These are phyloP conservation scores for Plebejus argus DNA, from an alignment of 2,888 invertebrate genomes.

Conservation along the genomic window DNA sequence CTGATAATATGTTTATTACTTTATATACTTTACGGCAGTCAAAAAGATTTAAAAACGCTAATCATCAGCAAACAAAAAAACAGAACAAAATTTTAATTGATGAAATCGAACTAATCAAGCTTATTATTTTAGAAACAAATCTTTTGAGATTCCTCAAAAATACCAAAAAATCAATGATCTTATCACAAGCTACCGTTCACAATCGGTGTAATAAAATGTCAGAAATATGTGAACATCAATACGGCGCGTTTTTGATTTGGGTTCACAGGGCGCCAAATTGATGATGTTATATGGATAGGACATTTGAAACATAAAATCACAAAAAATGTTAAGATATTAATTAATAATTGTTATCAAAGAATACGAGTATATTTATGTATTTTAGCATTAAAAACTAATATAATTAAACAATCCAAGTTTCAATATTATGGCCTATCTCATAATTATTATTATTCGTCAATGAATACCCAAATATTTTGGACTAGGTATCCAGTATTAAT, in stretches of 20 bases:
- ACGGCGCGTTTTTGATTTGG: constrained; percentile 47
- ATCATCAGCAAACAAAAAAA: background rate
- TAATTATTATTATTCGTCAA: no score
- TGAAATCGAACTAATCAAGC: background rate
- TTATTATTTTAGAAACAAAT: constrained; percentile 24
- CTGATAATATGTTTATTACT: background rate
- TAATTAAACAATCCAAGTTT: no score
- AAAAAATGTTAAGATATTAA: no score
- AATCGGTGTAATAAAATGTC: constrained; percentile 51
- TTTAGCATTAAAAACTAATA: no score
- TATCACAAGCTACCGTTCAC: constrained; percentile 53
- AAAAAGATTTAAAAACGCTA: background rate
- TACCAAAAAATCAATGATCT: constrained; percentile 32
- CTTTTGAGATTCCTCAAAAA: constrained; percentile 33
- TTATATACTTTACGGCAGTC: background rate
- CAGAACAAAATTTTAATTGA: background rate
- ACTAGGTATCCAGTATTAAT: no score
- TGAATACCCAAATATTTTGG: no score
- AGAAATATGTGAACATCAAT: constrained; percentile 57
- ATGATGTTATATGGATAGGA: background rate
- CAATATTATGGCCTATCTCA: no score
- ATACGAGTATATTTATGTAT: no score
- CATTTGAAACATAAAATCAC: no score
- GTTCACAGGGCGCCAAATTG: background rate
- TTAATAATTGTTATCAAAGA: no score